Base-by-base conservation (phyloP, 2,113 vertebrate species). In the Lophotis ruficrista region DNA sequence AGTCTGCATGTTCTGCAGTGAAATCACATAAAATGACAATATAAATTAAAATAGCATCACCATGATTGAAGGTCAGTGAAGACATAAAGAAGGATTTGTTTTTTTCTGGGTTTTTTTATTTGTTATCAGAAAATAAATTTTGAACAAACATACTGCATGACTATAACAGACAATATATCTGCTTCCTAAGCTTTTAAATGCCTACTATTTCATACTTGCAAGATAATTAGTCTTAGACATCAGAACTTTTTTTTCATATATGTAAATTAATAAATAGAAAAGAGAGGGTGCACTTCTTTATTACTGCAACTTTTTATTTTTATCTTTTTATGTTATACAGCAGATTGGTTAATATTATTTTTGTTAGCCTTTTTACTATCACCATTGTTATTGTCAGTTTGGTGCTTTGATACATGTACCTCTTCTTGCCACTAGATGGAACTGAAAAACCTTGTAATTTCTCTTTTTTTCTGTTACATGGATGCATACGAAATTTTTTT, bases 361-460 rank as follows among this genome's bases (percentile, higher is more conserved):
- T 82, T 88, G 25, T 17, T 71, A 86, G 43, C 15, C 2, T 82
- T 86, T 91, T 30, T 58, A 14, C 41, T 48, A 50, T 3, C 10
- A 19, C 4, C 9, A 12, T 50, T 81, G 19, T 54, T 24, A 28
- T 12, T 71, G 16, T 24, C 30, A n/a, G 53, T 65, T 84, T 54
- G 37, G 16, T 68, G 57, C n/a, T 68, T 66, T 78, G 76, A 83
- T 24, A 72, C 2, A 17, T 78, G 75, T 85, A 56, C 78, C 68
- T 71, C n/a, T 18, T 41, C 35, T 83, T 68, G 41, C 97, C 98
- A 97, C 97, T 97, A 98, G 98, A 95, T 98, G 98, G 98, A 93
- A 97, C 78, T 87, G 65, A 70, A 96, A 95, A 97, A 87, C 98
- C 75, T 97, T 92, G 31, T 70, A 93, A 97, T 97, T 87, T 76